Percentiles rank a stretch among this genome's conserved stretches.
These are phyloP conservation scores for Cephus pygmeus DNA, from an alignment of 2,888 invertebrate species.

Conservation along the genomic window DNA sequence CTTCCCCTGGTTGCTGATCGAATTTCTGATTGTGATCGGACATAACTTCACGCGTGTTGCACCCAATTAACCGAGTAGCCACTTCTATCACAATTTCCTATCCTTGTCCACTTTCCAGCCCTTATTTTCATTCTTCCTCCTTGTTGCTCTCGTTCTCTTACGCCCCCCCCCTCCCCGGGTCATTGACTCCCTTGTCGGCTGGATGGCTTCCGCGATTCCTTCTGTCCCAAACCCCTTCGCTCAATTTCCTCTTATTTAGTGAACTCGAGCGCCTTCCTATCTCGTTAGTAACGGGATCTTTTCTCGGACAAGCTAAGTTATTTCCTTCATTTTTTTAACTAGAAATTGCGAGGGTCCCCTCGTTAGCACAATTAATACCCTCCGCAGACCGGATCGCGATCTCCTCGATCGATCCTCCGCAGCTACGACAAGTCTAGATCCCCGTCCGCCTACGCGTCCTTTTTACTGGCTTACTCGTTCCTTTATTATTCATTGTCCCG, in stretches of 20 bases:
- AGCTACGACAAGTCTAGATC: neutral
- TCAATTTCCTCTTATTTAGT: constrained; percentile 39
- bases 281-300: constrained; percentile 48
- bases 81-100: neutral
- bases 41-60: constrained; percentile 34
- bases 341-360: constrained; percentile 2
- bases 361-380: neutral
- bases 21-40: constrained; percentile 31
- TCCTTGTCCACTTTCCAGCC: neutral
- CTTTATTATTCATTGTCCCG: neutral
- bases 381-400: neutral
- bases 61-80: constrained; percentile 31
- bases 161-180: neutral
- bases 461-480: neutral
- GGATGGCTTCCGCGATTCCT: neutral
- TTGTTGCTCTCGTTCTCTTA: neutral
- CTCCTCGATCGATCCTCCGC: neutral
- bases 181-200: neutral
- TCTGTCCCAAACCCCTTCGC: constrained; percentile 11
- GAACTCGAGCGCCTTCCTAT: constrained; percentile 36
- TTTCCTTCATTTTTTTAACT: constrained; percentile 32
- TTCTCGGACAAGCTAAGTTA: constrained; percentile 13
- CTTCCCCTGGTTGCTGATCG: neutral
- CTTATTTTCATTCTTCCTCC: neutral
- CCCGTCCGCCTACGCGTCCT: neutral